phyloP scores from a whole-genome alignment of 2,888 invertebrate genomes.

The Diachrysia chrysitis region DNA sequence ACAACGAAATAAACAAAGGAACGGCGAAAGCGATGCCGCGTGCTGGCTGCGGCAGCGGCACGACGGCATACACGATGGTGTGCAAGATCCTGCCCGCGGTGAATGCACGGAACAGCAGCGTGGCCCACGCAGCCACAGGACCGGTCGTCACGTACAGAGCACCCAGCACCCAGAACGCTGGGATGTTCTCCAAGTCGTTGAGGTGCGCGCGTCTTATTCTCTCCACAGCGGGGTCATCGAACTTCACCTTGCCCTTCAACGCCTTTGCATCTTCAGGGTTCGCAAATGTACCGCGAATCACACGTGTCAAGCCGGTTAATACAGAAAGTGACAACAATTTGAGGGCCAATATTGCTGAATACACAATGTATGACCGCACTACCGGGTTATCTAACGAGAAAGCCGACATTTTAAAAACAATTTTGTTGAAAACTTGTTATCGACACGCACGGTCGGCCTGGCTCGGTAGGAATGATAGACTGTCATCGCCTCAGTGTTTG shows the following conservation, averaged over 20 bases:
- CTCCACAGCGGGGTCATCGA: slow-evolving; percentile 76
- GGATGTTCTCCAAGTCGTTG: slow-evolving; percentile 93
- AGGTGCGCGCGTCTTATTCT: slow-evolving; percentile 89
- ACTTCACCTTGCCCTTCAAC: slow-evolving; percentile 74
- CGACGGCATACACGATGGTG: slow-evolving; percentile 91
- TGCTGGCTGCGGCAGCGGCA: slow-evolving; percentile 89
- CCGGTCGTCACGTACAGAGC: slow-evolving; percentile 90
- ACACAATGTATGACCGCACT: slow-evolving; percentile 78
- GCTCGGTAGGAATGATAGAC: slow-evolving; percentile 39
- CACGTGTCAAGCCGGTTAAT: slow-evolving; percentile 69
- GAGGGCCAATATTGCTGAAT: slow-evolving; percentile 77
- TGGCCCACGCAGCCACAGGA: slow-evolving; percentile 82
- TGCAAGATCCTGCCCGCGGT: slow-evolving; percentile 89
- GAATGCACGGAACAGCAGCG: slow-evolving; percentile 84
- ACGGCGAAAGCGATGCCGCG: slow-evolving; percentile 75
- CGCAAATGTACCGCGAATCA: slow-evolving; percentile 69
- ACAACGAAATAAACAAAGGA: slow-evolving; percentile 71
- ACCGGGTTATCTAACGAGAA: slow-evolving; percentile 67
- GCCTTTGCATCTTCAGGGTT: slow-evolving; percentile 79
- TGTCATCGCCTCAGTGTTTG: slow-evolving; percentile 9
- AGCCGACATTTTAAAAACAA: slow-evolving; percentile 63
- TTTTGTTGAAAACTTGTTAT: slow-evolving; percentile 21
- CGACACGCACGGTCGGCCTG: slow-evolving; percentile 24
- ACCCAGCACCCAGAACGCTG: slow-evolving; percentile 90
- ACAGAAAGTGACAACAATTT: slow-evolving; percentile 71